Conservation (phyloP, 2,797 vertebrate species). For the Hylomyscus alleni region DNA sequence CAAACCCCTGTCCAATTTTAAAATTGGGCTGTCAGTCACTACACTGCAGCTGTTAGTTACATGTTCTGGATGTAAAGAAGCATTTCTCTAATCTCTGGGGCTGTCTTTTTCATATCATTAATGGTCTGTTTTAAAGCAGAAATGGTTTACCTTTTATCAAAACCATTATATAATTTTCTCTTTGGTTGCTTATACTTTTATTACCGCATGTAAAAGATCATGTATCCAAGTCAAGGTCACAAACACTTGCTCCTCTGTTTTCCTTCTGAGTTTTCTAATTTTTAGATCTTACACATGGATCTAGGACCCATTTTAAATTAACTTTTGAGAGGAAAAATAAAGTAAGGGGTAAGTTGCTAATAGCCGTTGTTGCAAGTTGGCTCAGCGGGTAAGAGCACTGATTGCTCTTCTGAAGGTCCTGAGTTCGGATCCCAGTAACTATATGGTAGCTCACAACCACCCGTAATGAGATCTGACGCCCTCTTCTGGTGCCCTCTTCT, state of each 20-base stretch:
- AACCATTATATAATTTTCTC: not conserved
- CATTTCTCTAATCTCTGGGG: not conserved
- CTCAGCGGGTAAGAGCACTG: too few species aligned
- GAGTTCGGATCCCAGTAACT: too few species aligned
- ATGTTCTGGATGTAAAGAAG: not conserved
- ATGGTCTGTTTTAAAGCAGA: not conserved
- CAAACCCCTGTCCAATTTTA: not conserved
- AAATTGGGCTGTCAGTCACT: not conserved
- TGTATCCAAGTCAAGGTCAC: not conserved
- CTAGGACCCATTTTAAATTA: slow-evolving; percentile 1
- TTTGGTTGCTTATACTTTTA: not conserved
- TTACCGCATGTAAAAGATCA: not conserved
- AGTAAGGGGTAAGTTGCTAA: not conserved
- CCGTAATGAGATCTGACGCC: too few species aligned
- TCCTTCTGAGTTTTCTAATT: not conserved
- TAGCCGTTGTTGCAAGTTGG: not conserved
- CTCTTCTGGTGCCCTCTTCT: too few species aligned
- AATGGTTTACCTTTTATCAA: not conserved
- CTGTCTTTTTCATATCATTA: not conserved
- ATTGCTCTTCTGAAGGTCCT: too few species aligned
- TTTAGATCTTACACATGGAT: not conserved
- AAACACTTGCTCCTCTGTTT: not conserved
- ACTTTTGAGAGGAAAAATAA: not conserved
- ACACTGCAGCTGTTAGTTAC: not conserved
- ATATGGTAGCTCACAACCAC: too few species aligned